phyloP scores from a whole-genome alignment of 2,113 vertebrate species.

The Tragelaphus imberbis region DNA sequence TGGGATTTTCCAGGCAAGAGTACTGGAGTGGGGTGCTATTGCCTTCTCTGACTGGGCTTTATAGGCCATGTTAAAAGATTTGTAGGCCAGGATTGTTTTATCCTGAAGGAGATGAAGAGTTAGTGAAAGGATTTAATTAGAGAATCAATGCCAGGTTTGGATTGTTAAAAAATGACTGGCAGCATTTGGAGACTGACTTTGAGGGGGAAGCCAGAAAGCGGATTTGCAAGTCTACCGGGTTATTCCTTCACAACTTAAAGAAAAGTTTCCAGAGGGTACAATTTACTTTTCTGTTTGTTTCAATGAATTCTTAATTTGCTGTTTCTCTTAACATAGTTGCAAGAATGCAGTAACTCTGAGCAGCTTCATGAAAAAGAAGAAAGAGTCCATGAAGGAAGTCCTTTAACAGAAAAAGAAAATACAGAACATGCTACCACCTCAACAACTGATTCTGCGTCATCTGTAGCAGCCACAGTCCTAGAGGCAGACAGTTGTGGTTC shows the following conservation, averaged over 20 bases:
- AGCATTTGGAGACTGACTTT: background rate
- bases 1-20: too few species aligned
- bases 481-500: conserved; percentile 26
- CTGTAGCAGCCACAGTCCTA: conserved; percentile 25
- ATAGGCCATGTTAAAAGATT: background rate
- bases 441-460: background rate
- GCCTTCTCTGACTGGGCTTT: background rate
- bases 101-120: background rate
- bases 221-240: background rate
- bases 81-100: background rate
- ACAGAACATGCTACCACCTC: background rate
- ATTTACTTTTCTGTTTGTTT: conserved; percentile 1
- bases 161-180: background rate
- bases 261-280: background rate
- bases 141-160: background rate
- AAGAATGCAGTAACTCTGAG: conserved; percentile 35
- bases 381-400: conserved; percentile 19
- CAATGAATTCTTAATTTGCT: conserved; percentile 43
- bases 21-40: too few species aligned
- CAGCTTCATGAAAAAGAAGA: conserved; percentile 28
- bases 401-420: background rate
- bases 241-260: background rate
- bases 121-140: background rate
- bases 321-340: conserved; percentile 66
- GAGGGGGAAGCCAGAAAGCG: background rate